Conservation (phyloP, 1,140 invertebrate genomes). For the Tribolium castaneum region DNA sequence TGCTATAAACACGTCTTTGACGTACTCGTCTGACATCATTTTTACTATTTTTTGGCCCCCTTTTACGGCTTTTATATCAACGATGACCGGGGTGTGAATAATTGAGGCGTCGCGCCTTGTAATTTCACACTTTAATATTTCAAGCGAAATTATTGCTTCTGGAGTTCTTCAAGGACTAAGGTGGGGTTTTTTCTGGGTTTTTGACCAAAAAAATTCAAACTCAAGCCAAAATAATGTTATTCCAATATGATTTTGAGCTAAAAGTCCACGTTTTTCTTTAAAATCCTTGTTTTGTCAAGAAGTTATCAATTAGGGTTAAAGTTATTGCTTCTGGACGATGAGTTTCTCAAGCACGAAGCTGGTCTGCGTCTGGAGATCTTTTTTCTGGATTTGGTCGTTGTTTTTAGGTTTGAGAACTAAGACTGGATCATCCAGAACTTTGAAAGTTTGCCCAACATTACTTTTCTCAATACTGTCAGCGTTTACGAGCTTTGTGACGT, state of each 20-base stretch:
- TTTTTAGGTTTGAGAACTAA: background rate
- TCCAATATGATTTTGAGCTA: no score
- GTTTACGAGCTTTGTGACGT: background rate
- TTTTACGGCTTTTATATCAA: slow-evolving; percentile 18
- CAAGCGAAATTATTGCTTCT: slow-evolving; percentile 13
- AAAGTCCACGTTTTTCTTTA: no score
- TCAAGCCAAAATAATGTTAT: no score
- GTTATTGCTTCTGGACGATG: background rate
- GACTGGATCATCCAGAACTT: background rate
- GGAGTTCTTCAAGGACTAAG: background rate
- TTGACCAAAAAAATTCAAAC: background rate
- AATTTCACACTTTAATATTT: slow-evolving; percentile 46
- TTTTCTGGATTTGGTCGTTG: background rate
- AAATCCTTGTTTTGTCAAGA: no score
- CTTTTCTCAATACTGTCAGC: background rate
- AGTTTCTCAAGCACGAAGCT: slow-evolving; percentile 1
- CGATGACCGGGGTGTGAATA: background rate
- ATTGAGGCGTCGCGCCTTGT: slow-evolving; percentile 16
- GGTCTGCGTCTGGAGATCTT: background rate
- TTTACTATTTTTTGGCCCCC: background rate
- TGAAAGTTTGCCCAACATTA: background rate
- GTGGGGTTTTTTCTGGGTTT: background rate
- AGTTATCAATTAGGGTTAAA: no score
- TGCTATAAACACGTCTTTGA: slow-evolving; percentile 51
- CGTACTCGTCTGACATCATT: slow-evolving; percentile 1